Evolutionary conservation across 2,888 invertebrate species (phyloP).

Genomic region (Rhagonycha fulva): DNA sequence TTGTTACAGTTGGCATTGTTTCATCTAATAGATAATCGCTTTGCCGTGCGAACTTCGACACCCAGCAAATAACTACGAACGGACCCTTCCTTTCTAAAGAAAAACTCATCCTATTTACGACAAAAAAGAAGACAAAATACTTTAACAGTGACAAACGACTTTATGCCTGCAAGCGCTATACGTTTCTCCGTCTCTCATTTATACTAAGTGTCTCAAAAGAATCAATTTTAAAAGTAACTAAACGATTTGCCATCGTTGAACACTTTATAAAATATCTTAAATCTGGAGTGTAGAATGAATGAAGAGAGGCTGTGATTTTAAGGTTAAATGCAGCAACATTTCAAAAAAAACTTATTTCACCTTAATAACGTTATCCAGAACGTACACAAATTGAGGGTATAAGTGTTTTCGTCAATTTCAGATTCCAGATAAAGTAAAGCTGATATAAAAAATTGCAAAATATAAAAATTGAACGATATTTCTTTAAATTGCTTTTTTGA

Average conservation of each 20-base stretch:
- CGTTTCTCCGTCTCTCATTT: slow-evolving; percentile 39
- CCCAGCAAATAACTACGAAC: slow-evolving; percentile 36
- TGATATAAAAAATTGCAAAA: not conserved
- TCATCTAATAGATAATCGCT: slow-evolving; percentile 37
- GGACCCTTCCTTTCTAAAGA: slow-evolving; percentile 29
- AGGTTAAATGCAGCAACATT: slow-evolving; percentile 13
- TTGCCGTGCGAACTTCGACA: slow-evolving; percentile 39
- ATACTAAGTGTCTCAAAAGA: slow-evolving; percentile 39
- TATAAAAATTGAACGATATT: not conserved
- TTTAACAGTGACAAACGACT: slow-evolving; percentile 41
- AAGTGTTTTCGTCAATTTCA: not conserved
- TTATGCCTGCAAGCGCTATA: slow-evolving; percentile 33
- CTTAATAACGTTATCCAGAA: not conserved
- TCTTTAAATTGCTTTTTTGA: not conserved
- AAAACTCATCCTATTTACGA: slow-evolving; percentile 32
- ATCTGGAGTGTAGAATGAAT: slow-evolving; percentile 11
- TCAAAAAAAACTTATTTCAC: slow-evolving; percentile 8
- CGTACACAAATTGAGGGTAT: not conserved
- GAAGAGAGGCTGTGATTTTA: slow-evolving; percentile 10
- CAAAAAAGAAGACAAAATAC: slow-evolving; percentile 37
- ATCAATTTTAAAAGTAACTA: slow-evolving; percentile 41
- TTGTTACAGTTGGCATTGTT: slow-evolving; percentile 32
- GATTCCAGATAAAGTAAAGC: not conserved
- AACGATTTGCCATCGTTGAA: slow-evolving; percentile 32
- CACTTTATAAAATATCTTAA: slow-evolving; percentile 20